Conservation (phyloP, 2,888 invertebrate genomes). For the Cataglyphis altisquamis region DNA sequence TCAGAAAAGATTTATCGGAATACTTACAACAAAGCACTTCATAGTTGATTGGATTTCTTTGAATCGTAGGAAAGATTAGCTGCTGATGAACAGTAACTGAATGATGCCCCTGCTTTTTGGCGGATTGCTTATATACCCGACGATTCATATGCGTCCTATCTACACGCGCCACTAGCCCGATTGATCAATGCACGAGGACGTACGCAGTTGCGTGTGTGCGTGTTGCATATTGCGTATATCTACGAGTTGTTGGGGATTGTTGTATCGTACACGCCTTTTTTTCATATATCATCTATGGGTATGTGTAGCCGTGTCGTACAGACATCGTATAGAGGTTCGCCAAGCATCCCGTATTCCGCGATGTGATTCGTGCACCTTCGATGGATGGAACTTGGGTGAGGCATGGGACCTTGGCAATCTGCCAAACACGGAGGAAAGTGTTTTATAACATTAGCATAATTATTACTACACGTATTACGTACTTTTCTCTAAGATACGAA, state of each 20-base stretch:
- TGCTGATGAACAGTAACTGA: slow-evolving; percentile 76
- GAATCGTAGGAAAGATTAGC: slow-evolving; percentile 63
- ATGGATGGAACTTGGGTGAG: slow-evolving; percentile 70
- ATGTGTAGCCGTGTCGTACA: slow-evolving; percentile 36
- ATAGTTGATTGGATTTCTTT: slow-evolving; percentile 73
- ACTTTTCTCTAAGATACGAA: slow-evolving; percentile 25
- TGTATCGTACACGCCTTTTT: slow-evolving; percentile 69
- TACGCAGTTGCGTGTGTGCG: slow-evolving; percentile 51
- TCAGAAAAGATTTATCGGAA: slow-evolving; percentile 62
- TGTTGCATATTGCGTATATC: slow-evolving; percentile 20
- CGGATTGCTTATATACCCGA: slow-evolving; percentile 80
- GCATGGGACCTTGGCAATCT: slow-evolving; percentile 82
- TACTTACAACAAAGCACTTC: slow-evolving; percentile 82
- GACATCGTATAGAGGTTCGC: slow-evolving; percentile 51
- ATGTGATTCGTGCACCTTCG: slow-evolving; percentile 59
- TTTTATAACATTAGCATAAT: slow-evolving; percentile 78
- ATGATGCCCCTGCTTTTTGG: slow-evolving; percentile 80
- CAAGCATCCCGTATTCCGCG: slow-evolving; percentile 72
- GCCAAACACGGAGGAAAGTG: slow-evolving; percentile 82
- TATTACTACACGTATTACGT: slow-evolving; percentile 27
- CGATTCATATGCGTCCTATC: slow-evolving; percentile 71
- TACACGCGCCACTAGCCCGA: slow-evolving; percentile 76
- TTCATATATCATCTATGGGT: slow-evolving; percentile 62
- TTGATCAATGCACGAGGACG: slow-evolving; percentile 80
- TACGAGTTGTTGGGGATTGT: slow-evolving; percentile 68